A percentile compares a stretch with the other conserved stretches of the same genome.
These are phyloP conservation scores for Piezodorus guildinii DNA, from an alignment of 1,140 invertebrate genomes.

Conservation along the genomic window DNA sequence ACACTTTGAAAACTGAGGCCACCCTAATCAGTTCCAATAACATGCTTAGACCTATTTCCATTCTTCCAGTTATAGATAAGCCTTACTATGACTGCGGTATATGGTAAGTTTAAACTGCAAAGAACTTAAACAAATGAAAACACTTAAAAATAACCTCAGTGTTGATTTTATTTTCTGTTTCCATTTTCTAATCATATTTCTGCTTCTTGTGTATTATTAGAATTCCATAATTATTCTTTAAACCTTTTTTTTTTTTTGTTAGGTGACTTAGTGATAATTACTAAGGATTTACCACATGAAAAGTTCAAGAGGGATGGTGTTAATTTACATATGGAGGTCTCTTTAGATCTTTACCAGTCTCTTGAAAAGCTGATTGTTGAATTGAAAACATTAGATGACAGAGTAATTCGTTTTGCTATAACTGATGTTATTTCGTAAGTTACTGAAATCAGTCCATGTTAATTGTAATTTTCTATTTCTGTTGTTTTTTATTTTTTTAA, in stretches of 20 bases:
- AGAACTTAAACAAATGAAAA: no score
- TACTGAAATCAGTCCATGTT: background rate
- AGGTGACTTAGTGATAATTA: slow-evolving; percentile 76
- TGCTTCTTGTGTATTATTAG: no score
- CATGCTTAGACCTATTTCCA: no score
- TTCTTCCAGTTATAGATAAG: no score
- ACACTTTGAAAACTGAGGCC: no score
- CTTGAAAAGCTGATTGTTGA: slow-evolving; percentile 50
- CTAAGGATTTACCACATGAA: slow-evolving; percentile 67
- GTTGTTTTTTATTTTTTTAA: no score
- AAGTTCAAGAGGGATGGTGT: slow-evolving; percentile 57
- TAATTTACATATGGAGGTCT: slow-evolving; percentile 50
- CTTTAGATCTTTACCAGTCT: slow-evolving; percentile 50
- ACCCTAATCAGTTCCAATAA: no score
- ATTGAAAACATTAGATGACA: slow-evolving; percentile 52
- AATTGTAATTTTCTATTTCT: background rate
- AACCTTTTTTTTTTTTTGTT: slow-evolving; percentile 19
- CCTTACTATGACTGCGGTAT: no score
- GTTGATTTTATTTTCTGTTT: no score
- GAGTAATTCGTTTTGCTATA: slow-evolving; percentile 51
- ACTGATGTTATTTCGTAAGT: slow-evolving; percentile 51
- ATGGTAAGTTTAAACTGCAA: no score
- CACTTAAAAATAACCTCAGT: no score
- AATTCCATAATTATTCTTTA: background rate
- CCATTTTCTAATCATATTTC: no score